These are phyloP conservation scores for Forpus xanthops DNA, from an alignment of 2,797 vertebrate genomes.

Conservation along the genomic window DNA sequence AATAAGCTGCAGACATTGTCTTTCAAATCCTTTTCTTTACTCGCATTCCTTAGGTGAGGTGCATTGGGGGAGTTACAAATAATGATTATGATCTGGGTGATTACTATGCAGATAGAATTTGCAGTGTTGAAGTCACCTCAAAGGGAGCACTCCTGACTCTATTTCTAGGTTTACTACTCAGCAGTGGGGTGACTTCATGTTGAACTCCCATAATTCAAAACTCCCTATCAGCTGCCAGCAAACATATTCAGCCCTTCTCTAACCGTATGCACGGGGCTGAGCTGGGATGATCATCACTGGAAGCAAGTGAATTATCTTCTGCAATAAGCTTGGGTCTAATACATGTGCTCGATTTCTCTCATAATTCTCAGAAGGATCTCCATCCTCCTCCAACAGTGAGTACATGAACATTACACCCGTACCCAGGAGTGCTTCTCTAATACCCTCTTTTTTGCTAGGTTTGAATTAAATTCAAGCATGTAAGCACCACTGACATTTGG, in stretches of 20 bases:
- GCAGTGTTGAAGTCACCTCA: background rate
- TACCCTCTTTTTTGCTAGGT: background rate
- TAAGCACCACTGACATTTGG: background rate
- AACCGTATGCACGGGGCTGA: background rate
- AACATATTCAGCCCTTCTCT: background rate
- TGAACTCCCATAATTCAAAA: background rate
- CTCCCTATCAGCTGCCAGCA: background rate
- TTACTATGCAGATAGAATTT: background rate
- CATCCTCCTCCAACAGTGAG: background rate
- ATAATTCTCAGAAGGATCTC: background rate
- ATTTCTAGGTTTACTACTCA: background rate
- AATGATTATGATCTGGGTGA: background rate
- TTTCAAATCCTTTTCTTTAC: background rate
- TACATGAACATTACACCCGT: rapidly evolving
- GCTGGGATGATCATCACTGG: background rate
- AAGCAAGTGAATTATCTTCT: background rate
- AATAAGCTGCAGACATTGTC: constrained; percentile 4
- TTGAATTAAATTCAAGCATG: background rate
- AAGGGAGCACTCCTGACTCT: background rate
- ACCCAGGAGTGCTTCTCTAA: background rate
- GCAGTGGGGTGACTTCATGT: background rate
- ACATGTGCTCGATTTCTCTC: background rate
- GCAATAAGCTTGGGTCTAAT: background rate
- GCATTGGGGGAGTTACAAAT: background rate
- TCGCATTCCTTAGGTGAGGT: background rate